phyloP scores from a whole-genome alignment of 2,888 invertebrate species.

The Cheilosia urbana region DNA sequence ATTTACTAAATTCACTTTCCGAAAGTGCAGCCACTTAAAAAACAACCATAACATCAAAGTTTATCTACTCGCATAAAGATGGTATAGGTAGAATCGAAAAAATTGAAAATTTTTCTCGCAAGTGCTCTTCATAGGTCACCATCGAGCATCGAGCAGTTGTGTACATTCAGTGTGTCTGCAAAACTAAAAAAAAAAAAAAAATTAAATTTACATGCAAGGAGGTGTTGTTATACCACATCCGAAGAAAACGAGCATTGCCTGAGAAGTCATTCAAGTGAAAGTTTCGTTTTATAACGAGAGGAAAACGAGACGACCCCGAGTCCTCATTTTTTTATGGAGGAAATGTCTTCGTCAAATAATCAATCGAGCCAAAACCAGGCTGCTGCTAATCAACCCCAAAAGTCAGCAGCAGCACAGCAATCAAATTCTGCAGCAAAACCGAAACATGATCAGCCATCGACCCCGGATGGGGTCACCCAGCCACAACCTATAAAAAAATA shows the following conservation, averaged over 20 bases:
- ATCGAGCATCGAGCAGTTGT: conserved; percentile 55
- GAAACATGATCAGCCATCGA: conserved; percentile 77
- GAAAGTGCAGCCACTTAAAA: conserved; percentile 23
- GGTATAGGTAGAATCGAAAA: conserved; percentile 38
- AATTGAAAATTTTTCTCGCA: conserved; percentile 55
- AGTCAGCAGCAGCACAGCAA: conserved; percentile 55
- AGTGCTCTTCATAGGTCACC: conserved; percentile 43
- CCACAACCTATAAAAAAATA: conserved; percentile 81
- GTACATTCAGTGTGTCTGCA: conserved; percentile 50
- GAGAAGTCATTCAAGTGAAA: conserved; percentile 59
- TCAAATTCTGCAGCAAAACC: conserved; percentile 77
- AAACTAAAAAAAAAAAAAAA: conserved; percentile 12
- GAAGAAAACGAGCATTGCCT: conserved; percentile 25
- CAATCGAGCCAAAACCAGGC: conserved; percentile 73
- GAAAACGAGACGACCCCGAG: conserved; percentile 31
- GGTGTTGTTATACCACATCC: conserved; percentile 34
- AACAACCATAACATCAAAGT: conserved; percentile 10
- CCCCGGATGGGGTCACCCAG: conserved; percentile 76
- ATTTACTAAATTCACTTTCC: conserved; percentile 33
- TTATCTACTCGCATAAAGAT: conserved; percentile 39
- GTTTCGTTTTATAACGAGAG: conserved; percentile 38
- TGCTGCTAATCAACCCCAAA: conserved; percentile 54
- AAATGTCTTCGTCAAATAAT: conserved; percentile 74
- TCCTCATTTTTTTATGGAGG: conserved; percentile 47
- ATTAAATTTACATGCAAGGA: conserved; percentile 58